Base-by-base conservation (phyloP, 2,113 vertebrate genomes). In the Hassar affinis region DNA sequence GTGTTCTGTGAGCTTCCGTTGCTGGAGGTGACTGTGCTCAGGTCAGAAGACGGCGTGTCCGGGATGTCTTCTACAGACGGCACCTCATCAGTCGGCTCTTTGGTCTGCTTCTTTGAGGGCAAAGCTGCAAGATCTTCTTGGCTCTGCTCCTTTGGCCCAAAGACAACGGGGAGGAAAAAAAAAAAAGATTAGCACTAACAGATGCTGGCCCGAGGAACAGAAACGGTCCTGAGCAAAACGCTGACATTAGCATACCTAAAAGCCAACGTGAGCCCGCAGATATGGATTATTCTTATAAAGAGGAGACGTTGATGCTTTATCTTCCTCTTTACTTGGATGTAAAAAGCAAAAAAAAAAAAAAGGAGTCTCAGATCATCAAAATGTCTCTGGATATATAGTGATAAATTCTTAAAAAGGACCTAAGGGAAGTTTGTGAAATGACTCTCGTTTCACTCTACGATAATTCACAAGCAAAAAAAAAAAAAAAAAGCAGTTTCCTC, bases 31-130 rank as follows among this genome's bases (percentile, higher is more conserved):
- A 98, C 94, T 49, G 95, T 93, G 2, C 97, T 98, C 79, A 95
- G 94, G 0, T 96, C 96, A 71, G 98, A 99, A 22, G 97, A 97
- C 27, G 97, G 97, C 0, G 97, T 97, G 88, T 97, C 96, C 4
- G 96, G 95, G 79, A 97, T 96, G 14, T 98, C 96, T 81, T 94
- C 95, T 17, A 95, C 87, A 0, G 95, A 94, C 8, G 95, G 95
- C 0, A 94, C 94, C 82, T 98, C 97, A 82, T 94, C 92, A 25
- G 83, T 84, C 80, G 92, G 93, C 86, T 97, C 97, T 61, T 96
- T 96, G 2, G 91, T 93, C 88, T 97, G 96, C 66, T 94, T 95
- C 92, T 95, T 94, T 78, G 95, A 91, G 86, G 94, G 91, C 85
- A 97, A 93, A 0, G 94, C 94, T n/a, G 94, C 94, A 87, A 95